Percentiles rank a stretch among this genome's conserved stretches.
These are phyloP conservation scores for Rhombomys opimus DNA, from an alignment of 2,113 vertebrate genomes.

Conservation along the genomic window DNA sequence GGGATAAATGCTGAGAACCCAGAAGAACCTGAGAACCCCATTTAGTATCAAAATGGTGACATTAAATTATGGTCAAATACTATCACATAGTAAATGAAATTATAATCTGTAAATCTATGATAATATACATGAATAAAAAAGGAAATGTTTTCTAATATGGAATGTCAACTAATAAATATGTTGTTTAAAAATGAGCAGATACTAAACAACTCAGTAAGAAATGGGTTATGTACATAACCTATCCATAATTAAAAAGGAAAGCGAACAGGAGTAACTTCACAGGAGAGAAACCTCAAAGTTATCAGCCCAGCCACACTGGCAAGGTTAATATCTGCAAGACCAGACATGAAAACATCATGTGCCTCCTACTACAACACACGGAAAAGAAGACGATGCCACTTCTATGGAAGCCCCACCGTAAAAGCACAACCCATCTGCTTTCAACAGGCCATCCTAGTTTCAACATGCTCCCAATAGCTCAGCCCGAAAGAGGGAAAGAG, in stretches of 20 bases:
- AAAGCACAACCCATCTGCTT: background rate
- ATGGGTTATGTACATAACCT: background rate
- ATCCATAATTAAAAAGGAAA: background rate
- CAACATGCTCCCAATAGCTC: slow-evolving; percentile 9
- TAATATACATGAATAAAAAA: background rate
- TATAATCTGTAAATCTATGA: background rate
- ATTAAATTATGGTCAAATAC: background rate
- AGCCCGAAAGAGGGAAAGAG: background rate
- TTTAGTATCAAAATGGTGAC: background rate
- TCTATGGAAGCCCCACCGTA: background rate
- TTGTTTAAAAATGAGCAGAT: background rate
- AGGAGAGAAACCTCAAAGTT: background rate
- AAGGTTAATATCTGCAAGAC: background rate
- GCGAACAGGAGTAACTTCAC: background rate
- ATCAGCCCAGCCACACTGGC: background rate
- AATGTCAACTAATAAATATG: background rate
- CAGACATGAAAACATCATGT: background rate
- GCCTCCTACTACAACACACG: background rate
- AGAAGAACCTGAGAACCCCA: background rate
- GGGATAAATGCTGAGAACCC: background rate
- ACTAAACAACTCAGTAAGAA: background rate
- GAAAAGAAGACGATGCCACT: background rate
- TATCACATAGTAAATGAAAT: background rate
- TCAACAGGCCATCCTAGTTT: background rate
- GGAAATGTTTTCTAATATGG: background rate